Percentiles rank a stretch among this genome's conserved stretches.
Conservation (phyloP, 2,797 vertebrate genomes). For the Catamblyrhynchus diadema region DNA sequence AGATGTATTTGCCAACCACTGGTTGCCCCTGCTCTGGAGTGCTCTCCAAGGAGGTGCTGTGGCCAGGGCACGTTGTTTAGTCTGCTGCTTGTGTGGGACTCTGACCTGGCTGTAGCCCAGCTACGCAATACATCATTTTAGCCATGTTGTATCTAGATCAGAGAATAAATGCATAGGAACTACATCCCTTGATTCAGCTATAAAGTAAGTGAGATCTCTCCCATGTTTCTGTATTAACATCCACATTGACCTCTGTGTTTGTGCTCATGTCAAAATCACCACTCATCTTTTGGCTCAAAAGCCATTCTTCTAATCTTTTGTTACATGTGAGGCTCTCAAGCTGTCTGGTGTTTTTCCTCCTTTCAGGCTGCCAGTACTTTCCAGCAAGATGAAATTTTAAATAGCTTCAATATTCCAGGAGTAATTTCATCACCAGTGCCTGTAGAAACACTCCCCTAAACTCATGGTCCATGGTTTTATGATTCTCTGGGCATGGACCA, state of each 20-base stretch:
- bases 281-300: not conserved
- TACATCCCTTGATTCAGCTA: not conserved
- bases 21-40: not conserved
- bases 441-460: not conserved
- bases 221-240: not conserved
- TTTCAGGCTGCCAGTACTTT: not conserved
- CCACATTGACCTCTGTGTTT: not conserved
- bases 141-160: not conserved
- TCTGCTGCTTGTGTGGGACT: not conserved
- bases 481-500: not conserved
- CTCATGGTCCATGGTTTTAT: not conserved
- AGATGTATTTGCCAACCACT: not conserved
- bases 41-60: not conserved
- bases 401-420: not conserved
- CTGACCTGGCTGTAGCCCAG: not conserved
- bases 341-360: not conserved
- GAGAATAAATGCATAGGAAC: not conserved
- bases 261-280: not conserved
- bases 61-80: not conserved
- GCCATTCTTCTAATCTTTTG: not conserved
- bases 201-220: not conserved
- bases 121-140: not conserved
- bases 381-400: slow-evolving; percentile 10
- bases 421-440: not conserved
- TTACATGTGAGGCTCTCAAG: not conserved